A percentile compares a stretch with the other conserved stretches of the same genome.
Evolutionary conservation across 2,113 vertebrate genomes (phyloP).

Genomic region (Eudorcas thomsonii): DNA sequence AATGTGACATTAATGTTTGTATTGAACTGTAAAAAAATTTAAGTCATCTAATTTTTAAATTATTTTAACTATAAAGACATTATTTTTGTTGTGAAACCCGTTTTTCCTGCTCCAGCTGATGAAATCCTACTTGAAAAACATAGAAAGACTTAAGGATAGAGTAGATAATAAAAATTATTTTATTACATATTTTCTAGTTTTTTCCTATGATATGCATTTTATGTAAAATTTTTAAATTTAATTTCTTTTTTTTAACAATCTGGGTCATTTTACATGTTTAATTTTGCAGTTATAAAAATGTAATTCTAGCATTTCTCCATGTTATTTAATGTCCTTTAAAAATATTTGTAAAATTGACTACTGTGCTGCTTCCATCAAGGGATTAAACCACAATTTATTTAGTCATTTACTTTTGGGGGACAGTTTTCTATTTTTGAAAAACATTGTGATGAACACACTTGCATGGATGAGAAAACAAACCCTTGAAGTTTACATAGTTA

Average conservation of each 20-base stretch:
- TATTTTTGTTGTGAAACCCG: background rate
- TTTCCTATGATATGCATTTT: background rate
- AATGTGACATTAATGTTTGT: background rate
- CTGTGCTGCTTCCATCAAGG: background rate
- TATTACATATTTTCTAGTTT: background rate
- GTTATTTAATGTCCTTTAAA: background rate
- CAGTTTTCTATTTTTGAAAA: background rate
- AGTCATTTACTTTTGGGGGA: background rate
- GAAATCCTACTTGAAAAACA: background rate
- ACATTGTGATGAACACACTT: background rate
- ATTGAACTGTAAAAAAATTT: background rate
- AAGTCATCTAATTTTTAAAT: background rate
- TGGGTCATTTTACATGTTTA: background rate
- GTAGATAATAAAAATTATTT: slow-evolving; percentile 1
- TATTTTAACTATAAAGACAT: background rate
- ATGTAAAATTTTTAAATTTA: background rate
- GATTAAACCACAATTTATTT: background rate
- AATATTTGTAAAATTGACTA: background rate
- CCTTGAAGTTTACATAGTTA: background rate
- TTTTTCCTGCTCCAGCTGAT: background rate
- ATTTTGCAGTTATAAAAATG: background rate
- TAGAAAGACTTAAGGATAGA: background rate
- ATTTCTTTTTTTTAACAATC: background rate
- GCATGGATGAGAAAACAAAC: background rate
- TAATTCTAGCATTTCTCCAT: background rate